Evolutionary conservation across 2,888 invertebrate species (phyloP), one percentile per base, ranked within the genome.

Genomic region (Eupithecia dodoneata): DNA sequence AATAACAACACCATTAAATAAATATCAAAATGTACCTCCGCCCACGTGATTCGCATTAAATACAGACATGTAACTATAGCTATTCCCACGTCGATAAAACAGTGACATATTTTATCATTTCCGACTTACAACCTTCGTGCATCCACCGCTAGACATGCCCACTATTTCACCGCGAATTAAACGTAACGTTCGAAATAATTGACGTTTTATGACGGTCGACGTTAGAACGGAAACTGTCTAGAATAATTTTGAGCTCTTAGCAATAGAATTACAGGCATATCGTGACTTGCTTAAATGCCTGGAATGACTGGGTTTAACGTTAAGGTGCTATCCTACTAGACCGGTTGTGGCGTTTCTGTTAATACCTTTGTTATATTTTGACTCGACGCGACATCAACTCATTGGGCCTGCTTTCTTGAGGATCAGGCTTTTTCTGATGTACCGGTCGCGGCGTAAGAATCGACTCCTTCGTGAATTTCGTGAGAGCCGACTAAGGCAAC

Each of bases 221-320:
- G 70, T 70, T 47, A 70, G 15, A 71, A 71, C 41, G 41, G 52
- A 75, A 71, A 41, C 67, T 44, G 44, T 49, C 30, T 18, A 59
- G 45, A n/a, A 74, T 72, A 5, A 77, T 75, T 77, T 77, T 77
- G 13, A 75, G 72, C 41, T 70, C 49, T 77, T 72, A 59, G 72
- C 69, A 45, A 71, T 71, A 72, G 63, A 70, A 76, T 55, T 77
- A 75, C 52, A 9, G 69, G 49, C 13, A 63, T 69, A 67, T 72
- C 74, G 70, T 77, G 74, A 75, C 75, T 77, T 49, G 73, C 72
- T 45, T 70, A 47, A 70, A 47, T 45, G 45, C 47, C 18, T 45
- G 47, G 70, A 45, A 69, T 45, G n/a, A 69, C 70, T 47, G 10
- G 70, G 66, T 66, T 72, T 72, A 72, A 13, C 15, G n/a, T 18